phyloP scores from a whole-genome alignment of 2,888 invertebrate genomes.

The Phaonia tiefii region DNA sequence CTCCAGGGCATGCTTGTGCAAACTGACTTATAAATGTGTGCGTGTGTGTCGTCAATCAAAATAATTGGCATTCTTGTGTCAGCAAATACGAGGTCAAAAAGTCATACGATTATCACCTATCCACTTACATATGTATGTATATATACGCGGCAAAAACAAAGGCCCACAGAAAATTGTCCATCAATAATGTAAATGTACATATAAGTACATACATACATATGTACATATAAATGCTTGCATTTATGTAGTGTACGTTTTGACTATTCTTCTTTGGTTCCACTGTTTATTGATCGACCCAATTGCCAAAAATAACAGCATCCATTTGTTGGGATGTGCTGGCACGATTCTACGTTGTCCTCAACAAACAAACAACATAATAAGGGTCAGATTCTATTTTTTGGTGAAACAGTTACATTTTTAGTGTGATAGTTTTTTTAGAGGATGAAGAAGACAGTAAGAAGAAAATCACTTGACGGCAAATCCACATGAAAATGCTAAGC shows the following conservation, averaged over 20 bases:
- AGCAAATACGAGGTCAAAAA: no score
- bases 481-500: neutral
- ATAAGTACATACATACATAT: no score
- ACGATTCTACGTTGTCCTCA: neutral
- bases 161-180: no score
- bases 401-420: neutral
- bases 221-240: no score
- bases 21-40: no score
- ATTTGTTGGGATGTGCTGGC: neutral
- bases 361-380: neutral
- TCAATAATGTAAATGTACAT: no score
- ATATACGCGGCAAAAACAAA: neutral
- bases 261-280: neutral
- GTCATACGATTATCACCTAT: no score
- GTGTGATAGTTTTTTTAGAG: neutral
- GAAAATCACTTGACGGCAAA: conserved; percentile 20
- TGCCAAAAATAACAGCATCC: conserved; percentile 42
- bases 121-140: no score
- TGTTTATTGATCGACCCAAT: conserved; percentile 37
- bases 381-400: conserved; percentile 13
- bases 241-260: no score
- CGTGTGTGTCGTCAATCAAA: no score
- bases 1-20: no score
- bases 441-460: conserved; percentile 18
- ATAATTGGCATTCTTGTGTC: no score